Conservation (phyloP, 2,888 invertebrate species). For the Oxycera nigricornis region DNA sequence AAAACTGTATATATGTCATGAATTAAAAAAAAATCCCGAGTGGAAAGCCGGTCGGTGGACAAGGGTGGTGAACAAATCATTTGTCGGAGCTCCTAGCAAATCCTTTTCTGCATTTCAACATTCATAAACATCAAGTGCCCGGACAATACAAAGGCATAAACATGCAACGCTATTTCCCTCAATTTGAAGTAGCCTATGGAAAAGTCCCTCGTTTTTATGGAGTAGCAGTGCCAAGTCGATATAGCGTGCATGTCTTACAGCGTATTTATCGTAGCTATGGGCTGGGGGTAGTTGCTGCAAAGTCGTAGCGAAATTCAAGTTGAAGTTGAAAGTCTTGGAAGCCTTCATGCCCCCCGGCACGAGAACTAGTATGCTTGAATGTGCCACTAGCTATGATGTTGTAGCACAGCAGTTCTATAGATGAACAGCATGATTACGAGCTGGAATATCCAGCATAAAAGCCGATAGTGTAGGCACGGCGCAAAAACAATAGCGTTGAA, state of each 20-base stretch:
- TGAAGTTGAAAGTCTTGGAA: constrained; percentile 40
- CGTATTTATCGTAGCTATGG: not conserved
- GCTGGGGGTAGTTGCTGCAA: constrained; percentile 10
- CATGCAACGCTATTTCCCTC: constrained; percentile 27
- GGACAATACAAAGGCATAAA: constrained; percentile 30
- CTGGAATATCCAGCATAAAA: constrained; percentile 3
- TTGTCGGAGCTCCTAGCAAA: not conserved
- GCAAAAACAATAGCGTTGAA: constrained; percentile 7
- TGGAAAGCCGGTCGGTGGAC: not conserved
- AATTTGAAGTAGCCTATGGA: constrained; percentile 26
- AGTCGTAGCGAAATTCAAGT: constrained; percentile 30
- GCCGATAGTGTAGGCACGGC: constrained; percentile 15
- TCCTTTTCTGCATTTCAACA: not conserved
- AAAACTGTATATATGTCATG: constrained; percentile 10
- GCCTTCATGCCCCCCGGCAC: constrained; percentile 7
- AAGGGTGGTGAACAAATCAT: not conserved
- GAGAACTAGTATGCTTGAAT: not conserved
- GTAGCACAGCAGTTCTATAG: not conserved
- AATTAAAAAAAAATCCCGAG: not conserved
- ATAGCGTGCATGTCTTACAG: not conserved
- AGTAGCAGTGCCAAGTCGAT: not conserved
- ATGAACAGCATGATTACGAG: constrained; percentile 11
- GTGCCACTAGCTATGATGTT: not conserved
- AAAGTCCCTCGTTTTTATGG: constrained; percentile 3
- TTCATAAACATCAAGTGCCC: not conserved